Evolutionary conservation across 2,797 vertebrate species (phyloP).

Genomic region (Simalia tracyae): DNA sequence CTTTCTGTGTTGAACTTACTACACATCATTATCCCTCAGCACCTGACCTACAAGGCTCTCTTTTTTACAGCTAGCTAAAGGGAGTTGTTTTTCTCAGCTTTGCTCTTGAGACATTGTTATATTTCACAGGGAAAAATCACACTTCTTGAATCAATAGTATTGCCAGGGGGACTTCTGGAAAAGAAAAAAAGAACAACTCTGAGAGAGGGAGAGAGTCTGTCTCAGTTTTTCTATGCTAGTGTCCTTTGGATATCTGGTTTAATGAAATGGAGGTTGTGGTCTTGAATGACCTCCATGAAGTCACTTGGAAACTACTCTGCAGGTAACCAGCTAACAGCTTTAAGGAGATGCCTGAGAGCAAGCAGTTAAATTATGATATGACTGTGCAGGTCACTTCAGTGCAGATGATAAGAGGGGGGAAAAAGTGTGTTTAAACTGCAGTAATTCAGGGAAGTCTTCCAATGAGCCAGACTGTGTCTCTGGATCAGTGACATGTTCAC

Average conservation of each 20-base stretch:
- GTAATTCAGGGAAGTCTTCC: fast-evolving
- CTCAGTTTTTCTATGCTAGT: not conserved
- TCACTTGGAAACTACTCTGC: not conserved
- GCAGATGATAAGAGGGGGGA: fast-evolving
- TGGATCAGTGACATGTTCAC: not conserved
- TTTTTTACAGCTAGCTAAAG: not conserved
- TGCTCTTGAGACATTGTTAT: not conserved
- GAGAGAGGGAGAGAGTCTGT: not conserved
- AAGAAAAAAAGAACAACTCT: not conserved
- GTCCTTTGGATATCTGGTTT: not conserved
- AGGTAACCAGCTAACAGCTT: not conserved
- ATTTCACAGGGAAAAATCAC: constrained; percentile 16
- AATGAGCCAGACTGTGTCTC: not conserved
- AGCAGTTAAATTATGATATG: not conserved
- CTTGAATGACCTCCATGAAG: not conserved
- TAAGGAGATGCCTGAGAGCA: not conserved
- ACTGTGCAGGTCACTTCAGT: fast-evolving
- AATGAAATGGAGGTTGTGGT: too few relatives aligned
- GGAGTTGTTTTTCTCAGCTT: constrained; percentile 24
- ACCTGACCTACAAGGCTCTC: fast-evolving
- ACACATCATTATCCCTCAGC: not conserved
- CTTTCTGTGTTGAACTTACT: not conserved
- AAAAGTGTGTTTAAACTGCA: fast-evolving
- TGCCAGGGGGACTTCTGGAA: not conserved
- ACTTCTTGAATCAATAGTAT: constrained; percentile 5